A percentile compares a stretch with the other conserved stretches of the same genome.
Evolutionary conservation across 2,888 invertebrate species (phyloP).

Genomic region (Athripsodes cinereus): DNA sequence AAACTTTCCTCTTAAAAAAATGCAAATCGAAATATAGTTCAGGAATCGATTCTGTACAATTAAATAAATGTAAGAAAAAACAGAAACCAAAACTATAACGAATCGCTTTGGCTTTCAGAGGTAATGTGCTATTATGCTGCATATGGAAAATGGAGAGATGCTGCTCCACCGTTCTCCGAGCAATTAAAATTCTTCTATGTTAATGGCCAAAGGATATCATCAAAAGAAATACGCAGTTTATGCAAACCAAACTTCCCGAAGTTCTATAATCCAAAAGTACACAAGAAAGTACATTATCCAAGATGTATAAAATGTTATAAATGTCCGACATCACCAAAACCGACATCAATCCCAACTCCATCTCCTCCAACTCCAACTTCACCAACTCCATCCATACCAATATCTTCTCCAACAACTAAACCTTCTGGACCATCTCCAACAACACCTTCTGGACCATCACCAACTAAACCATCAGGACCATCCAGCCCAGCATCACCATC

Average conservation of each 20-base stretch:
- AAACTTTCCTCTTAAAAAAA: no score
- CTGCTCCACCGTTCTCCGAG: neutral
- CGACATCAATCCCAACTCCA: neutral
- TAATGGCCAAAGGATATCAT: neutral
- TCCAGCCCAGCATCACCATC: neutral
- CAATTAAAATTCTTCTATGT: constrained; percentile 3
- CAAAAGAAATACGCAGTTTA: neutral
- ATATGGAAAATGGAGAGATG: neutral
- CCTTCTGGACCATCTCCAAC: neutral
- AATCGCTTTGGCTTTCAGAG: neutral
- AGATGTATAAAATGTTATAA: neutral
- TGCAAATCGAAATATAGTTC: no score
- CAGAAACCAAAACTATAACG: neutral
- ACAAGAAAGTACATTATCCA: neutral
- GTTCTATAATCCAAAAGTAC: neutral
- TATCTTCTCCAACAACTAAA: neutral
- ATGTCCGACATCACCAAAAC: neutral
- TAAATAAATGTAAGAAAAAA: neutral
- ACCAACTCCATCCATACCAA: neutral
- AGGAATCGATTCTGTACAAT: no score
- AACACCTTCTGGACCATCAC: neutral
- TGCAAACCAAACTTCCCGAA: neutral
- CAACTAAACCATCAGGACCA: neutral
- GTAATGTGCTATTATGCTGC: neutral
- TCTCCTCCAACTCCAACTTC: neutral